Conservation (phyloP, 1,140 invertebrate species). For the Colletes gigas region DNA sequence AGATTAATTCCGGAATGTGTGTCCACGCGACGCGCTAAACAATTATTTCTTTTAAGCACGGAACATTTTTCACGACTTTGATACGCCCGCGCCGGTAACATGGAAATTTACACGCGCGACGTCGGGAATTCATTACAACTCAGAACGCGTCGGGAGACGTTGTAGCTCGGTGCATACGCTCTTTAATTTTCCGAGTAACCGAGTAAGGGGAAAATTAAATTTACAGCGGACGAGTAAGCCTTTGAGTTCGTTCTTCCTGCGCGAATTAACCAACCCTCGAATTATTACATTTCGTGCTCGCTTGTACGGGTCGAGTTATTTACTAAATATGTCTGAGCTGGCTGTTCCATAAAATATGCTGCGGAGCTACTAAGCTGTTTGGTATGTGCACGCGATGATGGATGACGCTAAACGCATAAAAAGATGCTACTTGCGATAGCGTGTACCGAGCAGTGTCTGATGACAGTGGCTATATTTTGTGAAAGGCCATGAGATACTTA, state of each 20-base stretch:
- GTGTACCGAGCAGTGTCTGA: no score
- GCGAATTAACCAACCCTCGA: neutral
- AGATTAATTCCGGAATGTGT: slow-evolving; percentile 1
- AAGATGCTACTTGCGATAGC: no score
- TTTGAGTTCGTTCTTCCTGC: neutral
- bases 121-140: neutral
- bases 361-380: no score
- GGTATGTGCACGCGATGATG: no score
- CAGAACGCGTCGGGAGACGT: neutral
- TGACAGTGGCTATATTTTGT: no score
- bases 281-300: neutral
- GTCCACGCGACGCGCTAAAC: neutral
- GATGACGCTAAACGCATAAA: no score
- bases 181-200: neutral
- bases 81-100: neutral
- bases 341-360: no score
- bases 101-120: neutral
- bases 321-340: no score
- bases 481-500: no score
- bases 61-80: neutral
- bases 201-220: neutral
- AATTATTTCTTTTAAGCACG: neutral
- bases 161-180: neutral
- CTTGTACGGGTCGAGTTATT: neutral
- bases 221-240: neutral